A percentile compares a stretch with the other conserved stretches of the same genome.
Conservation (phyloP, 2,888 invertebrate species). For the Coenonympha glycerion region DNA sequence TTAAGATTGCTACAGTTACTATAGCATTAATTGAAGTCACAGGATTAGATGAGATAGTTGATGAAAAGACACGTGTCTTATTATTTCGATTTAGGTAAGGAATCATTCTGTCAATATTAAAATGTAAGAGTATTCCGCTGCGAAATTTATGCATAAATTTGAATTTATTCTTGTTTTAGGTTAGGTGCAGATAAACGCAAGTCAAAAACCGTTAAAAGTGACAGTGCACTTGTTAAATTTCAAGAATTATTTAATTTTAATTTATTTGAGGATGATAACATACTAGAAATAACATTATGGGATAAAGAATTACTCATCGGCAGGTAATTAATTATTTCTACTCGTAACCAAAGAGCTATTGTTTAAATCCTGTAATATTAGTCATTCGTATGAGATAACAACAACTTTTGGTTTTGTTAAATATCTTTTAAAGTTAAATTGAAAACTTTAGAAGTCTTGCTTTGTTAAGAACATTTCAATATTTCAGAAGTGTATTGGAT, state of each 20-base stretch:
- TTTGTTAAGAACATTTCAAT: not conserved
- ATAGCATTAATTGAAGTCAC: conserved; percentile 94
- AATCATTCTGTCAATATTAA: not conserved
- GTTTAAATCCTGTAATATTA: no score
- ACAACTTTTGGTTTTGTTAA: no score
- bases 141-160: no score
- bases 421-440: no score
- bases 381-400: no score
- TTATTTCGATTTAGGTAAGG: conserved; percentile 91
- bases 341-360: no score
- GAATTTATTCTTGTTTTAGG: conserved; percentile 60
- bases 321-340: conserved; percentile 60
- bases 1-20: conserved; percentile 84
- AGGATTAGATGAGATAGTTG: conserved; percentile 86
- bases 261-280: conserved; percentile 92
- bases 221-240: conserved; percentile 80
- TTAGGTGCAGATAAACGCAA: conserved; percentile 96
- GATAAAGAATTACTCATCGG: conserved; percentile 80
- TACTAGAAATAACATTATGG: conserved; percentile 90
- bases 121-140: no score
- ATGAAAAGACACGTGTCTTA: conserved; percentile 86
- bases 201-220: conserved; percentile 86
- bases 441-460: not conserved
- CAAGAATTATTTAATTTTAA: conserved; percentile 96
- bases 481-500: conserved; percentile 80